A percentile compares a stretch with the other conserved stretches of the same genome.
These are phyloP conservation scores for Anoplius nigerrimus DNA, from an alignment of 2,888 invertebrate genomes.

Conservation along the genomic window DNA sequence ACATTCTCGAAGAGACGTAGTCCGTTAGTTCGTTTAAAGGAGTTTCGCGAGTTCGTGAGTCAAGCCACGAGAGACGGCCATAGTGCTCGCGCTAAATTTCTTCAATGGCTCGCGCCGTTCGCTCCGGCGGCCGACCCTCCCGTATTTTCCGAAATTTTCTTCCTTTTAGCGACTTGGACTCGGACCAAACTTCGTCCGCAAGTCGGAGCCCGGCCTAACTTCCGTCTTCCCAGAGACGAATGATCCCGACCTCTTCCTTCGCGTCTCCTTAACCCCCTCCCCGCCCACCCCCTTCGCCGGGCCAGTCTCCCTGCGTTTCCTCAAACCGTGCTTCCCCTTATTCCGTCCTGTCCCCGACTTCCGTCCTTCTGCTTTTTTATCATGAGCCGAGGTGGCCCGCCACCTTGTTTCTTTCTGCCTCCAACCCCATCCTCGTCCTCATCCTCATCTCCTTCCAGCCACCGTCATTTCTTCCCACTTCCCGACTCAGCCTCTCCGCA, in stretches of 20 bases:
- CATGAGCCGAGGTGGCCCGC: slow-evolving; percentile 43
- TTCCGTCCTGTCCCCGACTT: slow-evolving; percentile 44
- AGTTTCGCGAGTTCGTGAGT: slow-evolving; percentile 48
- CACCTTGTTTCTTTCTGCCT: slow-evolving; percentile 1
- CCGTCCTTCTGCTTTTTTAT: slow-evolving; percentile 58
- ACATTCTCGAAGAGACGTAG: slow-evolving; percentile 40
- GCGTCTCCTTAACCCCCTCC: slow-evolving; percentile 13
- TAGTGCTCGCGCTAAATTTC: slow-evolving; percentile 57
- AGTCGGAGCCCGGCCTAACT: slow-evolving; percentile 64
- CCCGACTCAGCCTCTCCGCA: slow-evolving; percentile 3
- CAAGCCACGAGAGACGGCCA: slow-evolving; percentile 20
- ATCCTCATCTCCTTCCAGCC: slow-evolving; percentile 30
- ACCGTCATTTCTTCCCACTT: slow-evolving; percentile 17
- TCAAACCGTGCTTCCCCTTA: slow-evolving; percentile 31
- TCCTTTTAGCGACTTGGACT: slow-evolving; percentile 71
- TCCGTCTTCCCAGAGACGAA: slow-evolving; percentile 67
- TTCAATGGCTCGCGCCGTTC: slow-evolving; percentile 45
- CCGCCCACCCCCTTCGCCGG: slow-evolving; percentile 26
- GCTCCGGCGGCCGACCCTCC: slow-evolving; percentile 41
- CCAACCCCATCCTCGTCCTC: slow-evolving; percentile 22
- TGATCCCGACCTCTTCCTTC: slow-evolving; percentile 48
- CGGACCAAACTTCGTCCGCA: slow-evolving; percentile 66
- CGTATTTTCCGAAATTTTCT: slow-evolving; percentile 67
- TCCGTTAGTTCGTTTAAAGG: slow-evolving; percentile 58
- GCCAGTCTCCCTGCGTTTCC: slow-evolving; percentile 10